Base-by-base conservation (phyloP, 2,888 invertebrate species). In the Drosophila tripunctata region DNA sequence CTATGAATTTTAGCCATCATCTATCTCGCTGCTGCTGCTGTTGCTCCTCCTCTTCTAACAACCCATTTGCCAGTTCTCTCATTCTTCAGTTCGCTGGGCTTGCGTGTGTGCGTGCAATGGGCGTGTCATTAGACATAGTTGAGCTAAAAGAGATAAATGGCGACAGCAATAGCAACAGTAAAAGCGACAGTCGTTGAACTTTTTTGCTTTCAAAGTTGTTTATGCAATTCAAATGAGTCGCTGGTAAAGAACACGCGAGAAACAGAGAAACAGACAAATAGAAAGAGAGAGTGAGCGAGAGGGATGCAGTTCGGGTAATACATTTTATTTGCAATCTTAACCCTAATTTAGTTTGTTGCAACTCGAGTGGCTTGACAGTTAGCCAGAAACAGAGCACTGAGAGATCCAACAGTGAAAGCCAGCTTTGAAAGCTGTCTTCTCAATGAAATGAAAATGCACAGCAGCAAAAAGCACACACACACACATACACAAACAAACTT, bases 281-380 rank as follows among this genome's bases (percentile, higher is more conserved):
- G 35, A 24, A 14, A 43, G 10, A 7, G 15, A 44, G 30, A 45
- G 8, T 4, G 10, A 38, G 15, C 10, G n/a, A 10, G 10, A 31
- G 8, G 12, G 15, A n/a, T 24, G 17, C n/a, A 21, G 24, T 51
- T 48, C 40, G 67, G 67, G 70, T 68, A 81, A 81, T 87, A 81
- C 85, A 87, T 87, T 87, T 81, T 81, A 81, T 81, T 87, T 84
- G 81, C 85, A 81, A 81, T 81, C 81, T 81, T 81, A 87, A 87
- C 87, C 81, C 87, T 81, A 87, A 81, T 81, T 81, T 81, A 81
- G 82, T 81, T 69, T 75, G 82, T 71, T n/a, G 58, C 68, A 66
- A 67, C 74, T 87, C 67, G 45, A 80, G 72, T 71, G 61, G 65
- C 72, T 58, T 62, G 67, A 78, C 79, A 75, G 62, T 69, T 64